Conservation (phyloP, 2,888 invertebrate genomes). For the Polymixis lichenea region DNA sequence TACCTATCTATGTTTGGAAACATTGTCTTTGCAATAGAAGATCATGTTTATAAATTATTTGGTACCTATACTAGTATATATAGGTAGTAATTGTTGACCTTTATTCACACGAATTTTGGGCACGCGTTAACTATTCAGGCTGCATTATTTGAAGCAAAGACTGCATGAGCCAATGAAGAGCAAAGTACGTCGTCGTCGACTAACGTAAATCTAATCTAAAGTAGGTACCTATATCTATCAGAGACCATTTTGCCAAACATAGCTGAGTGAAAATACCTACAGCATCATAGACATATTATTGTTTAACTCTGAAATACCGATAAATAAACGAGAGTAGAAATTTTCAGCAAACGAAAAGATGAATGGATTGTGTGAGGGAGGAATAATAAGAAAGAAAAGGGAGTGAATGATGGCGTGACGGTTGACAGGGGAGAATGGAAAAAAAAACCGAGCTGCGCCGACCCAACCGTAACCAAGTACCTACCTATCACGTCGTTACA, state of each 20-base stretch:
- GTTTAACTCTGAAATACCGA: too few species aligned
- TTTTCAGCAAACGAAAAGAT: background rate
- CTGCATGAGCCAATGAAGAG: background rate
- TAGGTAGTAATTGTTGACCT: background rate
- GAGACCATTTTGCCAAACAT: too few species aligned
- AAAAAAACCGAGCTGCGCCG: too few species aligned
- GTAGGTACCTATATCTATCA: background rate
- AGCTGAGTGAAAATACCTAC: background rate
- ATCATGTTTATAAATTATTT: background rate
- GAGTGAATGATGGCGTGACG: too few species aligned
- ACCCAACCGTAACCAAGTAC: too few species aligned
- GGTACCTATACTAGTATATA: background rate
- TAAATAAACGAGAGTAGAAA: background rate
- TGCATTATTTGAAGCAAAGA: background rate
- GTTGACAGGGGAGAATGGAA: too few species aligned
- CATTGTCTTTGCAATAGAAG: background rate
- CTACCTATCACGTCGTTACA: too few species aligned
- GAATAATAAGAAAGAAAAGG: too few species aligned
- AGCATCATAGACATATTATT: background rate
- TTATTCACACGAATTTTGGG: background rate
- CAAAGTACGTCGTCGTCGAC: background rate
- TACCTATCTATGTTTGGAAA: too few species aligned
- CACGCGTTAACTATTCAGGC: background rate
- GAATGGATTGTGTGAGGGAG: too few species aligned
- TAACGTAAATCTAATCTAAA: background rate